Conservation (phyloP, 2,888 invertebrate species). For the Neoaliturus tenellus region DNA sequence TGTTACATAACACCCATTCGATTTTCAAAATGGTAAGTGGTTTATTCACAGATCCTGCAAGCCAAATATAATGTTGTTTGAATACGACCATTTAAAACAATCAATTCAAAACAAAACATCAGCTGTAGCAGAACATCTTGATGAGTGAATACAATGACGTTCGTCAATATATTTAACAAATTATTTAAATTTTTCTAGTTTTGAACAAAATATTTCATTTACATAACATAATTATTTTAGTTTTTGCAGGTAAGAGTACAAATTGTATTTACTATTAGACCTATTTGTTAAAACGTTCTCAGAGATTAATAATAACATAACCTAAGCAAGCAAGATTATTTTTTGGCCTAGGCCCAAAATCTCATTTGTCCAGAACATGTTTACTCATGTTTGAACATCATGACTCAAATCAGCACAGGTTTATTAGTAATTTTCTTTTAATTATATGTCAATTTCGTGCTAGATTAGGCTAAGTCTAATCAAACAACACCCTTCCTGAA, state of each 20-base stretch:
- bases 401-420: too few relatives aligned
- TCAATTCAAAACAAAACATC: background rate
- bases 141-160: background rate
- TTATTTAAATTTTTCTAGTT: background rate
- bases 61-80: background rate
- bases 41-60: background rate
- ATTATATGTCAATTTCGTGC: too few relatives aligned
- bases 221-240: background rate
- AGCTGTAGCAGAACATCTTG: background rate
- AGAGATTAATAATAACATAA: too few relatives aligned
- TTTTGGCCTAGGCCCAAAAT: too few relatives aligned
- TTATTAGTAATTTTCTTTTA: too few relatives aligned
- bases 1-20: slow-evolving; percentile 21
- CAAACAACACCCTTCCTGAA: too few relatives aligned
- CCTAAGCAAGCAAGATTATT: too few relatives aligned
- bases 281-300: too few relatives aligned
- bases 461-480: too few relatives aligned
- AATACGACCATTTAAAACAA: background rate
- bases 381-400: too few relatives aligned
- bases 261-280: too few relatives aligned
- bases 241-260: background rate
- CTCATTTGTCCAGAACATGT: too few relatives aligned
- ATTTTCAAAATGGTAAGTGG: slow-evolving; percentile 45
- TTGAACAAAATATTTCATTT: background rate
- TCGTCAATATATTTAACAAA: background rate